These are phyloP conservation scores for Schlechtendalia chinensis DNA, from an alignment of 1,140 invertebrate species.

Conservation along the genomic window DNA sequence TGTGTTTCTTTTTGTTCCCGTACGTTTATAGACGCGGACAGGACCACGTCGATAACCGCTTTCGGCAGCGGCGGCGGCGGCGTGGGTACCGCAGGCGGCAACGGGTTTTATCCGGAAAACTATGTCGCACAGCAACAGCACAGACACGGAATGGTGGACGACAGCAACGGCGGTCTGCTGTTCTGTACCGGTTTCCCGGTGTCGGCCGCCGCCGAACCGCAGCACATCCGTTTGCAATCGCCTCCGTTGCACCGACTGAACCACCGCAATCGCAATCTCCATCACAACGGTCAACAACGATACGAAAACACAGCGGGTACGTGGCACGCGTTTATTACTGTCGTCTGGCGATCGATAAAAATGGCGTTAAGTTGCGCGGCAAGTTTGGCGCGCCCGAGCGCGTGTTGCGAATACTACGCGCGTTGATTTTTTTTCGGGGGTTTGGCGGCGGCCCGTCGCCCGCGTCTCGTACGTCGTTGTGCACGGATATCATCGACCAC, in stretches of 20 bases:
- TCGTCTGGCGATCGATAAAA: too few relatives aligned
- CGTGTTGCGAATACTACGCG: too few relatives aligned
- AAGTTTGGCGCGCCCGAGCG: too few relatives aligned
- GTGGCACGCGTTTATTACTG: not conserved
- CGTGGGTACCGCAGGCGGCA: not conserved
- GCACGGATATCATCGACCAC: too few relatives aligned
- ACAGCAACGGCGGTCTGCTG: not conserved
- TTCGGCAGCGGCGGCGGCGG: constrained; percentile 11
- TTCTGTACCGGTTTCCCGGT: constrained; percentile 3
- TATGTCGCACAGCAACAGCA: constrained; percentile 2
- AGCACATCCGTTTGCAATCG: constrained; percentile 31
- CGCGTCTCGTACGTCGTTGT: too few relatives aligned
- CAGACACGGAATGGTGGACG: constrained; percentile 4
- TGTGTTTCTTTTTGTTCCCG: not conserved
- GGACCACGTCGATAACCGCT: not conserved
- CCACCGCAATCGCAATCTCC: constrained; percentile 11
- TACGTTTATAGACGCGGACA: constrained; percentile 5
- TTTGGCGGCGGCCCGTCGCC: too few relatives aligned
- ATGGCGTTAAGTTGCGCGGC: too few relatives aligned
- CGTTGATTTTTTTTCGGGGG: too few relatives aligned
- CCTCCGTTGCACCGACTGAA: constrained; percentile 26
- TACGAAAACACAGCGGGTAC: constrained; percentile 17
- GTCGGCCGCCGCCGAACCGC: not conserved
- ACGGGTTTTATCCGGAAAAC: not conserved
- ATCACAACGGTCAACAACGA: constrained; percentile 1